Evolutionary conservation across 2,113 vertebrate species (phyloP).

Genomic region (Hemiprocne comata): DNA sequence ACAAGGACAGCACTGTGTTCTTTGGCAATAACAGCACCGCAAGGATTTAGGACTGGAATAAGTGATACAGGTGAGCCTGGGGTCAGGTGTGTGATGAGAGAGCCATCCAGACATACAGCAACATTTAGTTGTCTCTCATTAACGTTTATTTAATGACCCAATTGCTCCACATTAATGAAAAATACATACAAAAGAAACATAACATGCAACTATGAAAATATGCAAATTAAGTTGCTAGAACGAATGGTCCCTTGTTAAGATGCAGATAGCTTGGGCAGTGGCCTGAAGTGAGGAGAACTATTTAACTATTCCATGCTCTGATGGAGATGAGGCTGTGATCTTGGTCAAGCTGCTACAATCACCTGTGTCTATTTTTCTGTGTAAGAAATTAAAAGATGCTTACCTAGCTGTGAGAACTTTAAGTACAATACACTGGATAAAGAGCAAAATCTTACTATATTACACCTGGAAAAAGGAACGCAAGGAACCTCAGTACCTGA

Average conservation of each 20-base stretch:
- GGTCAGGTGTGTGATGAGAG: neutral
- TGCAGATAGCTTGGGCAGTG: neutral
- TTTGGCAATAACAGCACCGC: neutral
- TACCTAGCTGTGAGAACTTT: neutral
- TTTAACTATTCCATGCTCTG: neutral
- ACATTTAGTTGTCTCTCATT: neutral
- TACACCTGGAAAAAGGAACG: neutral
- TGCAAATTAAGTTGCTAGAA: neutral
- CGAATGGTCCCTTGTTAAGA: neutral
- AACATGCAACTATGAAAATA: neutral
- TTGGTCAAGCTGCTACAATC: neutral
- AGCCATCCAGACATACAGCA: neutral
- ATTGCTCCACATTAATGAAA: neutral
- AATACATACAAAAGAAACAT: neutral
- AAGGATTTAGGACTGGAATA: neutral
- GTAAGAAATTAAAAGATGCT: neutral
- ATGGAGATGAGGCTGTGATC: neutral
- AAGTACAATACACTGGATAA: neutral
- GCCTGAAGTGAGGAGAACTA: neutral
- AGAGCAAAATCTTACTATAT: neutral
- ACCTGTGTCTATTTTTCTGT: neutral
- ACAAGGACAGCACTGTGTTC: neutral
- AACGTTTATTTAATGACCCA: neutral
- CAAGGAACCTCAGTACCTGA: neutral
- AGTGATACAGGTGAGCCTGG: fast-evolving